Evolutionary conservation across 2,113 vertebrate species (phyloP), one percentile per base, ranked within the genome.

Genomic region (Sphaerodactylus townsendi): DNA sequence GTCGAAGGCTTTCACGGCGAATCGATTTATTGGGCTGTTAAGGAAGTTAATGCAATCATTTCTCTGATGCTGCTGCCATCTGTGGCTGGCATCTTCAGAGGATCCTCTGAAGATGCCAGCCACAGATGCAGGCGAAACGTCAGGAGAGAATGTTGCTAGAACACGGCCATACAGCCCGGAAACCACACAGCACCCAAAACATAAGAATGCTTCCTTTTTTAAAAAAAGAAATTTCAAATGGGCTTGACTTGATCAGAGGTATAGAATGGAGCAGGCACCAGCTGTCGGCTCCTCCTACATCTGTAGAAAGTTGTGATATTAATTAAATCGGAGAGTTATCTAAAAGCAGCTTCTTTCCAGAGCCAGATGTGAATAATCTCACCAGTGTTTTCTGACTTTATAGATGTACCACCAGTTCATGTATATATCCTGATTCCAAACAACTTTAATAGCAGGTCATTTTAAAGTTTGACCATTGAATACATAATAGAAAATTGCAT

Each of bases 231-330:
- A 1, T 44, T 17, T 25, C 35, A 3, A 2, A n/a, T 48, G 39
- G 41, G 25, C 59, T 25, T 50, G 69, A 75, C 46, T 81, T 87
- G 72, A 46, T 86, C 66, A 89, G 73, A 88, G 46, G 30, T 69
- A 25, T 72, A 64, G 70, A 85, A 89, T 85, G 85, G 50, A 81
- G 78, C 85, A 84, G 64, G 41, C 15, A 19, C 25, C 44, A 0
- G 28, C 56, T 86, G 6, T 0, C 77, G 23, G 37, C 5, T 66
- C 62, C 4, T 68, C 76, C 9, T 0, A 7, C 50, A 4, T 30
- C 39, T 30, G 3, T 59, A 44, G 21, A 46, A 75, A 28, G 35
- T 75, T 23, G 41, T 80, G 30, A 53, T 25, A 21, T 53, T 68
- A 10, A 19, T 80, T 73, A 53, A 75, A 75, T 6, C 33, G 33